These are phyloP conservation scores for Bombycilla garrulus DNA, from an alignment of 2,113 vertebrate genomes.

Conservation along the genomic window DNA sequence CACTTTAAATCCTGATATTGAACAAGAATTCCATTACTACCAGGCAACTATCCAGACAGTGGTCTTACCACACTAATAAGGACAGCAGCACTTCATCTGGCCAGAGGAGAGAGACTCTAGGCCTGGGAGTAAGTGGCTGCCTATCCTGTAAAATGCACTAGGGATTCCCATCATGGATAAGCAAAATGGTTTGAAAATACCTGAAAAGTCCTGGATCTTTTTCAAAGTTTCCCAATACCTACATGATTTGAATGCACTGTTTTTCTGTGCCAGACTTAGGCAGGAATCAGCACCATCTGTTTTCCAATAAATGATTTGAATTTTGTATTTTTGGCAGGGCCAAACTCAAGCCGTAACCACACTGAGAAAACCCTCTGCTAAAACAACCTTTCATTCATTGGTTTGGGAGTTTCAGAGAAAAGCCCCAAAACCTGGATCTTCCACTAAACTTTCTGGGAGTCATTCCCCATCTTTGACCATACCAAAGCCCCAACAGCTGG, in stretches of 20 bases:
- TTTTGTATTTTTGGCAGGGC: not conserved
- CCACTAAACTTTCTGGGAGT: not conserved
- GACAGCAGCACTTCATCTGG: not conserved
- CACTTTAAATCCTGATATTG: slow-evolving; percentile 1
- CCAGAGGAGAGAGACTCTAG: not conserved
- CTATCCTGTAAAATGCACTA: not conserved
- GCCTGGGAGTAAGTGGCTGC: not conserved
- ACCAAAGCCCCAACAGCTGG: not conserved
- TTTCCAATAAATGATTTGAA: not conserved
- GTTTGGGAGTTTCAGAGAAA: not conserved
- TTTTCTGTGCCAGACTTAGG: not conserved
- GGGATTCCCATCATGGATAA: not conserved
- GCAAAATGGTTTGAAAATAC: not conserved
- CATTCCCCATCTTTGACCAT: not conserved
- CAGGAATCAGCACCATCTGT: not conserved
- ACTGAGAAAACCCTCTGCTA: not conserved
- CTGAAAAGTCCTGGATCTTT: not conserved
- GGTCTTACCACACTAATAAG: not conserved
- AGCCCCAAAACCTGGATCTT: not conserved
- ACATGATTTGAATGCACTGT: accelerated
- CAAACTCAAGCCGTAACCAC: not conserved
- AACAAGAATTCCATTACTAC: slow-evolving; percentile 14
- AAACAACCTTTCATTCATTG: not conserved
- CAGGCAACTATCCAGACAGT: not conserved
- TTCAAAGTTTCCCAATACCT: not conserved